Base-by-base conservation (phyloP, 2,113 vertebrate genomes). In the Trogon melanurus region DNA sequence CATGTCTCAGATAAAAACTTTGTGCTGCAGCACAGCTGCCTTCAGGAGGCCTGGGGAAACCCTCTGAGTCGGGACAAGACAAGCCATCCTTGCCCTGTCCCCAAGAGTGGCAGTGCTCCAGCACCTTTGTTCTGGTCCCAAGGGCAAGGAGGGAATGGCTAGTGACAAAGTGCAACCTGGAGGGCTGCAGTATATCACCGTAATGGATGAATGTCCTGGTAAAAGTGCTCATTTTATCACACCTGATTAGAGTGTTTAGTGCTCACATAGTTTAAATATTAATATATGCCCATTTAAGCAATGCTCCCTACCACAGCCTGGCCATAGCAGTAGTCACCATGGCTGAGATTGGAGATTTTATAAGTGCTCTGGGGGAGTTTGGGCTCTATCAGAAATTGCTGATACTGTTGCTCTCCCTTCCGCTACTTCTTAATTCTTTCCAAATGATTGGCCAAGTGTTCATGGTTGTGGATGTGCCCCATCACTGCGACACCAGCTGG, bases 401-500 rank as follows among this genome's bases (percentile, higher is more conserved):
- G 72, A 72, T 98, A 32, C 56, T 98, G 32, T 41, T 97, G 3
- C 73, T 99, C 85, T 96, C 97, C 51, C 66, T 99, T 38, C 97
- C 95, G 62, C 85, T 84, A 1, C 98, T 91, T 79, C 96, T 97
- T 26, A 30, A 21, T 1, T 85, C 98, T 21, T 99, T 98, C 62
- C 98, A 98, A 66, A 94, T 98, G 64, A 96, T 99, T 30, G 51
- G 83, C 7, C 99, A 99, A 75, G 86, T 99, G 44, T 99, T 99
- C 74, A 97, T 97, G 69, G 98, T 97, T 6, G 75, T 98, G 75
- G 97, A 83, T 6, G 98, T 98, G 54, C 91, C 98, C 2, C 98
- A 99, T 72, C 56, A 98, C 96, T 99, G 99, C 15, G 80, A 98
- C 64, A 99, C 98, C n/a, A 91, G 96, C 96, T 99, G 99, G 99